phyloP scores from a whole-genome alignment of 2,888 invertebrate genomes.

The Serrognathus titanus region DNA sequence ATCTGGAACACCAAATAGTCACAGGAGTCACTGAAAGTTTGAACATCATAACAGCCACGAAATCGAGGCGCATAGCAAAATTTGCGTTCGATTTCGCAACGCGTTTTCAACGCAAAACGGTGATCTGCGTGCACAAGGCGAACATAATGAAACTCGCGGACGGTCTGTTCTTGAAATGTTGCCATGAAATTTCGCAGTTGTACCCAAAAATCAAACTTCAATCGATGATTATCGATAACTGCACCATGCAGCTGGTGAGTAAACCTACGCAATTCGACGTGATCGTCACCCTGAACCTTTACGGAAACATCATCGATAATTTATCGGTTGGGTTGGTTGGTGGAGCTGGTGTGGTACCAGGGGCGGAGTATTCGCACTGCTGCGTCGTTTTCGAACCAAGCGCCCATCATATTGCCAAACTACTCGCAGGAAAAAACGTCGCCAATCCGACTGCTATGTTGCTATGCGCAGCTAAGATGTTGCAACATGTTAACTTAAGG shows the following conservation, averaged over 20 bases:
- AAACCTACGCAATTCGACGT: slow-evolving; percentile 96
- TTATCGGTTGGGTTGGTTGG: slow-evolving; percentile 90
- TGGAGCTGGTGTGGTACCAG: slow-evolving; percentile 95
- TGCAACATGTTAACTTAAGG: slow-evolving; percentile 83
- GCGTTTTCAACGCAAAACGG: slow-evolving; percentile 6
- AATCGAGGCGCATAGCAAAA: slow-evolving; percentile 16
- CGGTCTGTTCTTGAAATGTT: slow-evolving; percentile 82
- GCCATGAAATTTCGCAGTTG: slow-evolving; percentile 74
- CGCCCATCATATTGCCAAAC: slow-evolving; percentile 79
- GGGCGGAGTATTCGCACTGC: slow-evolving; percentile 84
- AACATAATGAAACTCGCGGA: slow-evolving; percentile 76
- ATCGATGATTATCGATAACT: slow-evolving; percentile 95
- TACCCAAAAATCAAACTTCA: slow-evolving; percentile 89
- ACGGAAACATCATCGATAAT: slow-evolving; percentile 94
- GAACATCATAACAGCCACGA: slow-evolving; percentile 75
- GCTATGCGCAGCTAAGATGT: slow-evolving; percentile 81
- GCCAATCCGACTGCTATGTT: slow-evolving; percentile 96
- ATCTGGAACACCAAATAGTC: slow-evolving; percentile 85
- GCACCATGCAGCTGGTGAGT: slow-evolving; percentile 94
- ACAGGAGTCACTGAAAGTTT: slow-evolving; percentile 86
- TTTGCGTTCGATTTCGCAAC: slow-evolving; percentile 19
- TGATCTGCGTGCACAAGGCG: slow-evolving; percentile 18
- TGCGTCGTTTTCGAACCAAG: slow-evolving; percentile 90
- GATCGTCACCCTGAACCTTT: slow-evolving; percentile 93
- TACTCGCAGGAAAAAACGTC: slow-evolving; percentile 84